Conservation (phyloP, 2,888 invertebrate species). For the Heteropelma amictum region DNA sequence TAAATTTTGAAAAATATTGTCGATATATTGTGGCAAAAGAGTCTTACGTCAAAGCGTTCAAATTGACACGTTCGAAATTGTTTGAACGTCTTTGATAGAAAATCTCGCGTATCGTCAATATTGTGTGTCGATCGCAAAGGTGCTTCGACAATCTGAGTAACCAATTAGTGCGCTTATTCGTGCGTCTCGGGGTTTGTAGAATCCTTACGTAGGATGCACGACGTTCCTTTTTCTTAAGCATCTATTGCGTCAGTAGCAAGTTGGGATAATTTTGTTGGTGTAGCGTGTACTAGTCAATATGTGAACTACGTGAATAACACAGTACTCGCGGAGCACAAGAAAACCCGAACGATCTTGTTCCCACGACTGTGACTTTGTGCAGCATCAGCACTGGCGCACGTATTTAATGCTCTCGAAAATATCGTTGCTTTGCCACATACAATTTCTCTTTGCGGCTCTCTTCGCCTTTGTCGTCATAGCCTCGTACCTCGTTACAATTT, state of each 20-base stretch:
- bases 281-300: background rate
- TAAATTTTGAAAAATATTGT: no score
- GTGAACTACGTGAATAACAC: no score
- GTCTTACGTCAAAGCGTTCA: no score
- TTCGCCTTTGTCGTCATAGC: no score
- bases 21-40: no score
- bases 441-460: no score
- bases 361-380: slow-evolving; percentile 22
- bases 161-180: background rate
- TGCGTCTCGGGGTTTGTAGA: background rate
- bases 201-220: background rate
- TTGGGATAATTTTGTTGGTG: no score
- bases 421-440: no score
- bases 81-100: no score
- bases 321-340: no score
- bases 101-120: background rate
- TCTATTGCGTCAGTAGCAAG: slow-evolving; percentile 10
- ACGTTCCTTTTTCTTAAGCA: slow-evolving; percentile 8
- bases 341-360: slow-evolving; percentile 12
- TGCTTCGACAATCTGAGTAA: background rate
- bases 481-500: no score
- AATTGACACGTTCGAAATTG: no score
- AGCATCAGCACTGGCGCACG: background rate
- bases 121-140: background rate
- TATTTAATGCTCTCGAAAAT: background rate